Conservation (phyloP, 2,797 vertebrate species). For the Esox masquinongy region DNA sequence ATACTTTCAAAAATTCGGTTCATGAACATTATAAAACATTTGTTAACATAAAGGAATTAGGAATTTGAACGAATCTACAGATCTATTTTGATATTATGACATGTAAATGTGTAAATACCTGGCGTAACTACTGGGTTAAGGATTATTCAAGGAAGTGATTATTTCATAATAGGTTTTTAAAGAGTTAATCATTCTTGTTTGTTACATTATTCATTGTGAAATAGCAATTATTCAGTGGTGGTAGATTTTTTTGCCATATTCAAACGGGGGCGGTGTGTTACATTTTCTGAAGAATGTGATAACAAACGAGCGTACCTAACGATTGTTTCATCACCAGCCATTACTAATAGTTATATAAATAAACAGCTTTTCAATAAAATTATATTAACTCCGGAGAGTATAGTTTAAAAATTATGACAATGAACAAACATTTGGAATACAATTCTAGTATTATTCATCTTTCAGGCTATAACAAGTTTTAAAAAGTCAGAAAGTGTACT, state of each 20-base stretch:
- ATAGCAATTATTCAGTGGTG: not conserved
- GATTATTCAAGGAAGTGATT: too few relatives aligned
- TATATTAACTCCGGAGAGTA: not conserved
- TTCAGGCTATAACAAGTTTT: not conserved
- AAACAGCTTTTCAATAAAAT: not conserved
- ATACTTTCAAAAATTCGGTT: not conserved
- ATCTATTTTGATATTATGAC: too few relatives aligned
- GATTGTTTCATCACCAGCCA: not conserved
- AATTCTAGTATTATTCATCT: not conserved
- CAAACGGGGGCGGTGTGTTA: not conserved
- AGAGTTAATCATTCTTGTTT: not conserved
- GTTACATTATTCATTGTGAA: not conserved
- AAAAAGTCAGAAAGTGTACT: not conserved
- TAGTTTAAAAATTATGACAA: not conserved
- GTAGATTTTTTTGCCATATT: not conserved
- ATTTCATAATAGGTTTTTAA: too few relatives aligned
- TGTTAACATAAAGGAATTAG: not conserved
- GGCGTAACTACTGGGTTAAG: too few relatives aligned
- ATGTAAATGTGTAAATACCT: too few relatives aligned
- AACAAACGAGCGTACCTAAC: not conserved
- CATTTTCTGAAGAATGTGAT: not conserved
- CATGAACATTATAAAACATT: not conserved
- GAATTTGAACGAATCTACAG: too few relatives aligned
- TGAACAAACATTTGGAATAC: not conserved
- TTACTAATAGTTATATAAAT: not conserved